Conservation (phyloP, 2,113 vertebrate species). For the Ciconia boyciana region DNA sequence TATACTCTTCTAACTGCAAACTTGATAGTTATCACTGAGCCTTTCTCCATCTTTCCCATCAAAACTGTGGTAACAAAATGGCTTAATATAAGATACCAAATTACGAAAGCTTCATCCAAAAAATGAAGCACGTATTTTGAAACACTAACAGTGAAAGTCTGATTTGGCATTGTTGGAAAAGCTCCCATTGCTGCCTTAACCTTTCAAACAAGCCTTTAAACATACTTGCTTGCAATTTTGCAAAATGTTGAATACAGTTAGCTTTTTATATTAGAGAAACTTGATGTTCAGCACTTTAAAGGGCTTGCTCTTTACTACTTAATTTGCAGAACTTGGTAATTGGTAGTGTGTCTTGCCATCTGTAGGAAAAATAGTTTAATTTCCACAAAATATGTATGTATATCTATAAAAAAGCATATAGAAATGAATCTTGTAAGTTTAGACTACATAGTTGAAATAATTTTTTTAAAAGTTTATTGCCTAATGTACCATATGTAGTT, state of each 20-base stretch:
- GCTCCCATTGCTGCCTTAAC: neutral
- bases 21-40: neutral
- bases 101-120: neutral
- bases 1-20: neutral
- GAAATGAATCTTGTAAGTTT: neutral
- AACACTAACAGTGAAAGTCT: neutral
- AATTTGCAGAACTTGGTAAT: neutral
- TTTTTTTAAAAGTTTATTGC: neutral
- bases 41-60: neutral
- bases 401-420: neutral
- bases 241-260: neutral
- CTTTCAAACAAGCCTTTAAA: neutral
- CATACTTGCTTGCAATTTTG: neutral
- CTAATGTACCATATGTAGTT: neutral
- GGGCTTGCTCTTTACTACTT: constrained; percentile 5
- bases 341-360: neutral
- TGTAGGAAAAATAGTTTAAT: neutral
- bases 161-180: neutral
- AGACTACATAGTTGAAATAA: neutral
- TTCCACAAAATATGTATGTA: neutral
- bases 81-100: neutral
- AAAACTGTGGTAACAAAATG: neutral
- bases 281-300: neutral
- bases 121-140: neutral
- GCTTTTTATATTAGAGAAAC: neutral